Base-by-base conservation (phyloP, 2,888 invertebrate genomes). In the Cerastis leucographa region DNA sequence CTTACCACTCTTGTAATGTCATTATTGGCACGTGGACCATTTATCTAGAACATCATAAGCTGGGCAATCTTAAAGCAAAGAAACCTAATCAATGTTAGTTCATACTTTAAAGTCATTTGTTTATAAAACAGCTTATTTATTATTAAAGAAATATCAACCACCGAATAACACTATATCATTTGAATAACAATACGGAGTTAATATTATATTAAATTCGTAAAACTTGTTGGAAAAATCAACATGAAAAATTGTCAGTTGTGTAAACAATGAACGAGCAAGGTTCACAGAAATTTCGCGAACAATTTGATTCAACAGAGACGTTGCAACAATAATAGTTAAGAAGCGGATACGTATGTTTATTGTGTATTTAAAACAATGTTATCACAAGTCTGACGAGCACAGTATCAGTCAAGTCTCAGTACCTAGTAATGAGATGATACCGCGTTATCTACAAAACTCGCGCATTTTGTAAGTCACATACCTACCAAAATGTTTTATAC, bases 351-450 rank as follows among this genome's bases (percentile, higher is more conserved):
- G 14, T 72, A 54, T 71, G 71, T 65, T 78, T 71, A 64, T 65
- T 82, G 54, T 76, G 49, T 77, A 73, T 73, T 73, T 73, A 69
- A 68, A 74, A 84, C 76, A 75, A 73, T 78, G 74, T 82, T 87
- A 89, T 88, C 84, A 83, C 44, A 66, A 77, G 69, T 81, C 83
- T 79, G 84, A 71, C 76, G 73, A 65, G 74, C 72, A 66, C 76
- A 35, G 59, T 90, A 90, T 90, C 90, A 86, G 87, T 85, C 87
- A 89, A 49, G 22, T 66, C 19, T 59, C 54, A 44, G 71, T 81
- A 61, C 44, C 68, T 49, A 71, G 82, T 85, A 86, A 86, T 82
- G 79, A 84, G 78, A 83, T 82, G 87, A 87, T 87, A 85, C 81
- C 74, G 61, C 56, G 62, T 75, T 85, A 87, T 88, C 86, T 85